Evolutionary conservation across 2,888 invertebrate species (phyloP), one percentile per base, ranked within the genome.

Genomic region (Morinoia aosen): DNA sequence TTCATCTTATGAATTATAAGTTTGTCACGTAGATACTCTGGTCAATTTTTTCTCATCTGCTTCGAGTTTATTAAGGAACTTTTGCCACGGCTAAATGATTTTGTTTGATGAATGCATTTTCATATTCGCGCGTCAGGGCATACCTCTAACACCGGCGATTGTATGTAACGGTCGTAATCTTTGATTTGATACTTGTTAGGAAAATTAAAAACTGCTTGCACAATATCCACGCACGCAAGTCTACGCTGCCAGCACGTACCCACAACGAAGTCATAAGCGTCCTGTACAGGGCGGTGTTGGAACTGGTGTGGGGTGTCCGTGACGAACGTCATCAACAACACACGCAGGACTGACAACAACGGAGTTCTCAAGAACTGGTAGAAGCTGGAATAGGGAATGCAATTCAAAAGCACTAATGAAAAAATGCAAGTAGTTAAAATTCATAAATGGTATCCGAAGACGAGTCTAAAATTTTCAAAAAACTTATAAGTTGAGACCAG

Each of bases 221-320:
- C 33, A 76, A 19, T 33, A 33, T 76, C 25, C 1, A 25, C 33
- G 10, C 25, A 19, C 76, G 2, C 76, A 76, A 25, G 33, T 76
- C 76, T 10, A 76, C 76, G 76, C 33, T 76, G 8, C 25, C 25
- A 39, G 25, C 57, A 48, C 93, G 57, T 93, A 93, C 93, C 93
- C 93, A 93, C 93, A 11, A 93, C 48, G 58, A 93, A 93, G 93
- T 93, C 93, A 57, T 93, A 93, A n/a, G 93, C 57, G 58, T 93
- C 93, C 33, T n/a, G 7, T 16, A 93, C 57, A 2, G 93, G 56
- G 25, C 33, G 14, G 33, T 93, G 33, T 10, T 11, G 56, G 58
- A 57, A 93, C 57, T 57, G 57, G 5, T 57, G n/a, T 14, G 93
- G 93, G 14, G 56, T 25, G 57, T 93, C 93, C 7, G 57, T 58